Percentiles rank a stretch among this genome's conserved stretches.
Conservation (phyloP, 2,797 vertebrate genomes). For the Ibycter americanus region DNA sequence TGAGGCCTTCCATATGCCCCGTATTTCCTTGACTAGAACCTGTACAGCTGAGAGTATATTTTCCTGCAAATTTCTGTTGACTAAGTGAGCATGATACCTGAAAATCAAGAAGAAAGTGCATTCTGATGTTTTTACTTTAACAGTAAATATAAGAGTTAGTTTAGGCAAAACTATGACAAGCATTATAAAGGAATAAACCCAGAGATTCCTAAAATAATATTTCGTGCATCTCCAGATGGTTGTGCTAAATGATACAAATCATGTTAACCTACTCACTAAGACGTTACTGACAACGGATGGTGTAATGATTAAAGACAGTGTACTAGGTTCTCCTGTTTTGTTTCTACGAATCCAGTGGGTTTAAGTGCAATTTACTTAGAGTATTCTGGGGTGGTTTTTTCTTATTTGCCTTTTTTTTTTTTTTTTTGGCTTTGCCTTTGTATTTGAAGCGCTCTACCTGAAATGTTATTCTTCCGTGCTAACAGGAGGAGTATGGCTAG, state of each 20-base stretch:
- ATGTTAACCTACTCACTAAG: neutral
- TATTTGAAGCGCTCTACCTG: neutral
- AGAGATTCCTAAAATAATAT: neutral
- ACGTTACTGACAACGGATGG: neutral
- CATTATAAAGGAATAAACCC: neutral
- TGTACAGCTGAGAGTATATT: neutral
- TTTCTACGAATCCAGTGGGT: neutral
- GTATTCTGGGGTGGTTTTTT: neutral
- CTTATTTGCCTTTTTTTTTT: neutral
- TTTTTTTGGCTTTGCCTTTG: neutral
- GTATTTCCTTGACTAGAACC: neutral
- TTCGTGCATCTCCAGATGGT: neutral
- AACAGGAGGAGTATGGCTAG: neutral
- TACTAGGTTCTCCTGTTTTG: neutral
- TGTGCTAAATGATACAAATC: conserved; percentile 16
- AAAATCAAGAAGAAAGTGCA: neutral
- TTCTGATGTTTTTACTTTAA: neutral
- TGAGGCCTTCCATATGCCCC: neutral
- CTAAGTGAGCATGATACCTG: neutral
- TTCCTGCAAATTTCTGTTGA: neutral
- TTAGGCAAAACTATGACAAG: neutral
- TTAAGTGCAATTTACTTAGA: neutral
- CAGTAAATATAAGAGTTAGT: neutral
- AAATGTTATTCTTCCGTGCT: neutral
- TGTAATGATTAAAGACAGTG: neutral